Evolutionary conservation across 2,797 vertebrate species (phyloP).

Genomic region (Scomberomorus guttatus): DNA sequence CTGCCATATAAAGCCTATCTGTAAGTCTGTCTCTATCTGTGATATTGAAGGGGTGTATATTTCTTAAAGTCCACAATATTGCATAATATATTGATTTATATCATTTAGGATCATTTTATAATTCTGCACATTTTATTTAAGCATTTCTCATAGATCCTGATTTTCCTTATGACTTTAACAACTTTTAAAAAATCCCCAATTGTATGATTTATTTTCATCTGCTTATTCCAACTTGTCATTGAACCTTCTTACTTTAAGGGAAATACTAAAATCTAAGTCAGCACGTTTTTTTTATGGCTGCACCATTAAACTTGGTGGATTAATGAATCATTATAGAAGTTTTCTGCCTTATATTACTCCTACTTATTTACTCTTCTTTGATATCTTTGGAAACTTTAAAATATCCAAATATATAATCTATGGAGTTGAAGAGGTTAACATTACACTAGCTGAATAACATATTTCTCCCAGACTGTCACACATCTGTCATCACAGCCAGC

Average conservation of each 20-base stretch:
- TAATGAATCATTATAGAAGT: background rate
- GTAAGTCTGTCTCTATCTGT: background rate
- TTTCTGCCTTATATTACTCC: background rate
- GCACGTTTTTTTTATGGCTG: background rate
- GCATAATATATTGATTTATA: background rate
- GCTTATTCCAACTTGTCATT: background rate
- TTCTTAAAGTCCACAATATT: background rate
- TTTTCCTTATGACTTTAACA: background rate
- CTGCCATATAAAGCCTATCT: background rate
- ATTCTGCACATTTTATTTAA: background rate
- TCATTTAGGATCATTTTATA: background rate
- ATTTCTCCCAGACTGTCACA: slow-evolving; percentile 8
- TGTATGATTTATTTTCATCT: background rate
- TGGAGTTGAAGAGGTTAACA: background rate
- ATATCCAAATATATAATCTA: no score
- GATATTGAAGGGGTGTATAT: background rate
- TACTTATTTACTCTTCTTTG: background rate
- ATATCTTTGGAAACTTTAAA: background rate
- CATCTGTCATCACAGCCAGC: slow-evolving; percentile 17
- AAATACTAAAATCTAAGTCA: background rate
- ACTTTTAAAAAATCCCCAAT: background rate
- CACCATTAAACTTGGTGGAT: background rate
- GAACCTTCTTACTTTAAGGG: background rate
- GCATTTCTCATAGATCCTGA: background rate
- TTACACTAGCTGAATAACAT: background rate